Base-by-base conservation (phyloP, 2,113 vertebrate species). In the Rhombomys opimus region DNA sequence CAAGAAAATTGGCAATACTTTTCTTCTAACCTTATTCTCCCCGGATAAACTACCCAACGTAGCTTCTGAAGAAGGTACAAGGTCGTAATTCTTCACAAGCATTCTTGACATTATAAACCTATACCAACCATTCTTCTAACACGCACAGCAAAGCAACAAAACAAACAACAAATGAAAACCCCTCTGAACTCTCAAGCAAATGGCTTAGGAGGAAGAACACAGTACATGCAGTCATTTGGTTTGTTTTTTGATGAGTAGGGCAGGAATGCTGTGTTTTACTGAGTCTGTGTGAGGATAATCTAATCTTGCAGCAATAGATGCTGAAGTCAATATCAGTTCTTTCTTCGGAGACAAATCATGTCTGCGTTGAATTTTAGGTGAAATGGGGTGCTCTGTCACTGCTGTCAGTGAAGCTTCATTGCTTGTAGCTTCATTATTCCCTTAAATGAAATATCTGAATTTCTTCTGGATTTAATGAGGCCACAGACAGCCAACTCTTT, bases 381-480 rank as follows among this genome's bases (percentile, higher is more conserved):
- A 89, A 86, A 73, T 0, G 46, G 68, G 61, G 7, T 25, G 41
- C 23, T 50, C 27, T 11, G 18, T 3, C 14, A 4, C 17, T 18
- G 61, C 46, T n/a, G 54, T 75, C 84, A 15, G 50, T 20, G 35
- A 93, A 54, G 5, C 0, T 2, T 23, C 0, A 0, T 63, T 76
- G 41, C 92, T 86, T 59, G 65, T 78, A 73, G 72, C 82, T 89
- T 82, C 94, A 41, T 97, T 76, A 91, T 35, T 14, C 9, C 35
- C 41, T 54, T 92, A 78, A 78, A 73, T 50, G 41, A 59, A 92
- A 84, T 87, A 85, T 57, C 88, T 87, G 0, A 95, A 76, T 96
- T 95, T 97, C 88, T 68, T 68, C 82, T 50, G 54, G 27, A 63
- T 68, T 95, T 94, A 97, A 90, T 93, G 94, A 97, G 59, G 95